Conservation (phyloP, 2,888 invertebrate genomes). For the Seladonia tumulorum region DNA sequence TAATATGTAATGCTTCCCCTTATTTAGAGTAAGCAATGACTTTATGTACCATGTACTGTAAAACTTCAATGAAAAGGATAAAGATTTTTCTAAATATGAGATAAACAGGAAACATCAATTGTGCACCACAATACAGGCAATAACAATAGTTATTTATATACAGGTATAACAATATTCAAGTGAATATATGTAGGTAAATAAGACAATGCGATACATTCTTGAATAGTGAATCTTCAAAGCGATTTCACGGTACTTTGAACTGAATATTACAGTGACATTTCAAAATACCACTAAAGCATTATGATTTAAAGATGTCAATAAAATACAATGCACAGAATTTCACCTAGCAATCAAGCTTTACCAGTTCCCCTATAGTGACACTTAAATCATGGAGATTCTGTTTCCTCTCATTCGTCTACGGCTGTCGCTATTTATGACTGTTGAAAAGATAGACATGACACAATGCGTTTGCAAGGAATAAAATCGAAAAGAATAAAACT, state of each 20-base stretch:
- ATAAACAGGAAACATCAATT: not conserved
- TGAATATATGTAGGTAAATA: not conserved
- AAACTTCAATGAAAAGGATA: not conserved
- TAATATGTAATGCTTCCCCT: too few species aligned
- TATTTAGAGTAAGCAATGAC: too few species aligned
- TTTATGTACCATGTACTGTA: not conserved
- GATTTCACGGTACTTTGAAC: not conserved
- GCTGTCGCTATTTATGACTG: not conserved
- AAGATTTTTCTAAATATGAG: not conserved
- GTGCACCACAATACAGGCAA: not conserved
- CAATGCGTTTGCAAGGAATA: not conserved
- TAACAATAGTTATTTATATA: too few species aligned
- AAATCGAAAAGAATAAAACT: not conserved
- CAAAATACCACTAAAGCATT: not conserved
- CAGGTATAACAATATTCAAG: not conserved
- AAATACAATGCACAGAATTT: not conserved
- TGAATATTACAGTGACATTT: not conserved
- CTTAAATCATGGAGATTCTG: not conserved
- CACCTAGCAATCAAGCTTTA: not conserved
- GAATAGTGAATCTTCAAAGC: not conserved
- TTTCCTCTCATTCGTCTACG: not conserved
- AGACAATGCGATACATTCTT: not conserved
- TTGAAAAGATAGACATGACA: not conserved
- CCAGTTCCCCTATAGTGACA: not conserved
- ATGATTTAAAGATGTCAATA: not conserved